These are phyloP conservation scores for Plecturocebus donacophilus DNA, from an alignment of 2,113 vertebrate species.

Conservation along the genomic window DNA sequence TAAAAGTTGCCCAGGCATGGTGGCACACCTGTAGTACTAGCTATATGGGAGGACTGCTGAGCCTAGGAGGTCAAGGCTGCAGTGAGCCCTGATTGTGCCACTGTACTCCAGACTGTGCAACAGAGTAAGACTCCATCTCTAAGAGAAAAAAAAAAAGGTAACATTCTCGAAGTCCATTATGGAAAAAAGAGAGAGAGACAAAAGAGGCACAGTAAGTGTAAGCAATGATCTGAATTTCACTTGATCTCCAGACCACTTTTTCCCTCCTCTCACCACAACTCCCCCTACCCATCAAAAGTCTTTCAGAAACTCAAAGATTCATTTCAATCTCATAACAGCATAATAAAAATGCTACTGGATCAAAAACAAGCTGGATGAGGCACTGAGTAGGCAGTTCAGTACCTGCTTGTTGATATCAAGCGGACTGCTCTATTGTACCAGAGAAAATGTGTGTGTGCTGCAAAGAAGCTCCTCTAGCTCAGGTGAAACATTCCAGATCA, in stretches of 20 bases:
- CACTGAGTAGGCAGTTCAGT: neutral
- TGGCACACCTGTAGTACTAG: too few species aligned
- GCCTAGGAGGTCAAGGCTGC: too few species aligned
- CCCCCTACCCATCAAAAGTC: neutral
- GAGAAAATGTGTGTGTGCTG: neutral
- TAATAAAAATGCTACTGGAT: neutral
- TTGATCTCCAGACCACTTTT: neutral
- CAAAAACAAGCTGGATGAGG: neutral
- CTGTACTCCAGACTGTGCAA: too few species aligned
- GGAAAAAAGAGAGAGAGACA: neutral
- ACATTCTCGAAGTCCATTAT: neutral
- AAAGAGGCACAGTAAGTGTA: neutral
- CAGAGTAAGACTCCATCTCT: too few species aligned
- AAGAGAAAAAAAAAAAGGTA: neutral
- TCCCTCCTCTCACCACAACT: neutral
- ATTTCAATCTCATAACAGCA: neutral
- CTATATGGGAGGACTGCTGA: too few species aligned
- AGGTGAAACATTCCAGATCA: neutral
- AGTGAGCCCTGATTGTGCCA: too few species aligned
- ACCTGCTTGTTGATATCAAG: neutral
- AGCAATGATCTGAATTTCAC: neutral
- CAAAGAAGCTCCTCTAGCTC: neutral
- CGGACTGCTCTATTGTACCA: neutral
- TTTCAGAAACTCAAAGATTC: neutral
- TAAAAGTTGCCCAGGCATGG: too few species aligned